A percentile compares a stretch with the other conserved stretches of the same genome.
Conservation (phyloP, 1,140 invertebrate genomes). For the Limonius californicus region DNA sequence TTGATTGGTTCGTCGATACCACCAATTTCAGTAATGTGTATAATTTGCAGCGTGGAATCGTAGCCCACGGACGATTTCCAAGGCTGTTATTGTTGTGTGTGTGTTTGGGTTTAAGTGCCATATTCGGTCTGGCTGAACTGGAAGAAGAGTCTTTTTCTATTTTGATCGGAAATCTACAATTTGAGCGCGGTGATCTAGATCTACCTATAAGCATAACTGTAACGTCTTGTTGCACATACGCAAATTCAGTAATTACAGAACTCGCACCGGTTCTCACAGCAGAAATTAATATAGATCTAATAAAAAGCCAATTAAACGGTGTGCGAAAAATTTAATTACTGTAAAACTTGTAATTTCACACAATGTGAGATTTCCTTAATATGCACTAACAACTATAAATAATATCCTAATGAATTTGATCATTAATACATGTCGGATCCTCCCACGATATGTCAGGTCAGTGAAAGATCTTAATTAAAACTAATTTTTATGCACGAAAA, state of each 20-base stretch:
- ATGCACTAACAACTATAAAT: neutral
- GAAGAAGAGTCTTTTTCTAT: neutral
- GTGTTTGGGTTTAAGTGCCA: neutral
- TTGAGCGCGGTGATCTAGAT: too few relatives aligned
- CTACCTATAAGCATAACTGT: neutral
- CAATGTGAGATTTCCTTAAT: neutral
- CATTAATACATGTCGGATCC: too few relatives aligned
- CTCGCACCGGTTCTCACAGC: neutral
- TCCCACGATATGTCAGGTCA: too few relatives aligned
- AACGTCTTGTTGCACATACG: neutral
- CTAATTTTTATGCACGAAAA: too few relatives aligned
- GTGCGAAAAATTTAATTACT: neutral
- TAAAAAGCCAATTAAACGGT: neutral
- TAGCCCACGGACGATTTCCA: conserved; percentile 3
- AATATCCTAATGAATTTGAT: too few relatives aligned
- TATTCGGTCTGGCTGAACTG: neutral
- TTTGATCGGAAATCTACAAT: neutral
- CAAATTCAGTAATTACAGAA: too few relatives aligned
- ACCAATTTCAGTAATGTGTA: conserved; percentile 15
- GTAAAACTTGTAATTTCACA: neutral
- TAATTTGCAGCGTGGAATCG: neutral
- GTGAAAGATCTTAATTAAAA: too few relatives aligned
- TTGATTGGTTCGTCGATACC: conserved; percentile 10
- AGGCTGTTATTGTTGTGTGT: neutral
- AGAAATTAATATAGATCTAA: neutral